Conservation (phyloP, 2,888 invertebrate species). For the Timema podura region DNA sequence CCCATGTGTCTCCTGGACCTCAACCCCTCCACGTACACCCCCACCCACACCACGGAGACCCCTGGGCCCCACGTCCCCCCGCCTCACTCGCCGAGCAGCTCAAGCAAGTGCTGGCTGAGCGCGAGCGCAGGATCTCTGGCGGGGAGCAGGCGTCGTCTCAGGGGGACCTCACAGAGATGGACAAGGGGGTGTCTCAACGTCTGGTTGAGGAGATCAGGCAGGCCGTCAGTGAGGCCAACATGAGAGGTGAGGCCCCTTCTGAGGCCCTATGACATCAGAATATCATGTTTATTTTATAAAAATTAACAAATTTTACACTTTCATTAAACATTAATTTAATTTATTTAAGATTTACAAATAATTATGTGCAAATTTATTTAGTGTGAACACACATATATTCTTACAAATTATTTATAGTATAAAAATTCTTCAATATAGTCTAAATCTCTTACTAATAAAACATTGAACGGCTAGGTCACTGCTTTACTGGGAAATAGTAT, state of each 20-base stretch:
- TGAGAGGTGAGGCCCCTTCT: conserved; percentile 59
- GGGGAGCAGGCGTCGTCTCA: conserved; percentile 32
- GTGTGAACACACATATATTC: too few relatives aligned
- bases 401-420: too few relatives aligned
- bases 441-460: too few relatives aligned
- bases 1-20: conserved; percentile 39
- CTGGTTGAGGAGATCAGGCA: conserved; percentile 83
- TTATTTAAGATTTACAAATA: too few relatives aligned
- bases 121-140: conserved; percentile 64
- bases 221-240: conserved; percentile 84
- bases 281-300: too few relatives aligned
- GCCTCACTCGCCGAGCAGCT: conserved; percentile 80
- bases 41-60: conserved; percentile 24
- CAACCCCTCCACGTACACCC: conserved; percentile 25
- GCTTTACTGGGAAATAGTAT: too few relatives aligned
- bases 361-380: too few relatives aligned
- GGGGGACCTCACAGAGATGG: conserved; percentile 58
- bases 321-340: not conserved
- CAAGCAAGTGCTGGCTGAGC: conserved; percentile 80
- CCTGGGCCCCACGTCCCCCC: conserved; percentile 60
- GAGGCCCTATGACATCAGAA: too few relatives aligned
- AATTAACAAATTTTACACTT: too few relatives aligned
- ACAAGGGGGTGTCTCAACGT: conserved; percentile 66
- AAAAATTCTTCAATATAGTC: too few relatives aligned
- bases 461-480: too few relatives aligned